These are phyloP conservation scores for Adelognathus sp. DNA, from an alignment of 2,888 invertebrate genomes.

Conservation along the genomic window DNA sequence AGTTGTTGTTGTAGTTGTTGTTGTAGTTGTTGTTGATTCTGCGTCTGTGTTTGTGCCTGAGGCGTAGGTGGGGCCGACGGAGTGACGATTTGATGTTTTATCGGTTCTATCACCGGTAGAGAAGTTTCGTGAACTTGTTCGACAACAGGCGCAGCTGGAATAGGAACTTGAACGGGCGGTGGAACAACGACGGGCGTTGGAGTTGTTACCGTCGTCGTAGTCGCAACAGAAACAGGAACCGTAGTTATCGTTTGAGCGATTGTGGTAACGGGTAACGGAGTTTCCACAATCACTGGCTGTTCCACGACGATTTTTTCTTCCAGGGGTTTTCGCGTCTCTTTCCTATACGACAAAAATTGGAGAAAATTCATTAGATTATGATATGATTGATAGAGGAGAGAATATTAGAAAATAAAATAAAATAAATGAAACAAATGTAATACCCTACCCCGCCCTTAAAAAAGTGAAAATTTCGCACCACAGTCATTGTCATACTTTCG, in stretches of 20 bases:
- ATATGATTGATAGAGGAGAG: not conserved
- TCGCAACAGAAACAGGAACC: conserved; percentile 47
- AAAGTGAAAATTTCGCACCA: no score
- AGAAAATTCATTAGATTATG: not conserved
- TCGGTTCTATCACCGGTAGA: conserved; percentile 48
- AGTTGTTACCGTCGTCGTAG: conserved; percentile 65
- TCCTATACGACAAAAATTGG: conserved; percentile 45
- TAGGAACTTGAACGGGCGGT: conserved; percentile 23
- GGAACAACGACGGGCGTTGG: conserved; percentile 56
- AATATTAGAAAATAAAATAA: not conserved
- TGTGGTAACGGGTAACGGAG: conserved; percentile 47
- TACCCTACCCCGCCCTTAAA: no score
- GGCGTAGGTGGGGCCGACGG: not conserved
- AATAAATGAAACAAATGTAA: not conserved
- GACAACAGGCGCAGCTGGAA: conserved; percentile 25
- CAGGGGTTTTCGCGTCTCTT: conserved; percentile 59
- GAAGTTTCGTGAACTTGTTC: conserved; percentile 41
- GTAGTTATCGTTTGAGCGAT: conserved; percentile 56
- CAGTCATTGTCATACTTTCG: no score
- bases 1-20: conserved; percentile 14
- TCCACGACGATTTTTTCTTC: conserved; percentile 66
- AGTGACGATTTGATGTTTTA: conserved; percentile 21
- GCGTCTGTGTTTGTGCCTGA: conserved; percentile 19
- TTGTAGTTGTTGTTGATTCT: not conserved
- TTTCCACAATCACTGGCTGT: conserved; percentile 63